Evolutionary conservation across 1,140 invertebrate genomes (phyloP).

Genomic region (Anoplolepis gracilipes): DNA sequence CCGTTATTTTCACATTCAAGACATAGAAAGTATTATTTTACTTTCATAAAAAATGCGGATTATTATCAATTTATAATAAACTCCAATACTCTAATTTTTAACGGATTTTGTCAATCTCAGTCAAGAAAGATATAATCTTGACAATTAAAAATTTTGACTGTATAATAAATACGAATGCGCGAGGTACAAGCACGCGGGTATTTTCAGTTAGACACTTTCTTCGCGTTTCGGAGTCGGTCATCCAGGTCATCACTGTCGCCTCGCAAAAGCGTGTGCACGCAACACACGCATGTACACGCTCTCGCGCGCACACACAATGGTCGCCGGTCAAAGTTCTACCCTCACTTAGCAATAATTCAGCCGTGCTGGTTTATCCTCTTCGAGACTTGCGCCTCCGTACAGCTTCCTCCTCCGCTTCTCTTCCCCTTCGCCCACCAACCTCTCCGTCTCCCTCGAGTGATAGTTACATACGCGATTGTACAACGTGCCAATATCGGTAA

Average conservation of each 20-base stretch:
- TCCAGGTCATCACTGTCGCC: conserved; percentile 57
- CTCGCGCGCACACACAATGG: conserved; percentile 50
- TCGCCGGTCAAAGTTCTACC: conserved; percentile 79
- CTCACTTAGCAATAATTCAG: conserved; percentile 84
- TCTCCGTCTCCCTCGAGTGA: conserved; percentile 70
- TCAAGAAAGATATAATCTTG: background rate
- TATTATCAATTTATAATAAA: background rate
- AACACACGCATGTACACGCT: conserved; percentile 4
- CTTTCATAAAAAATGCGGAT: background rate
- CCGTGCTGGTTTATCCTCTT: conserved; percentile 76
- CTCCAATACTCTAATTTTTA: background rate
- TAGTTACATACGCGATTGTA: conserved; percentile 75
- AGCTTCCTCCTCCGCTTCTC: conserved; percentile 71
- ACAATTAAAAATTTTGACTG: background rate
- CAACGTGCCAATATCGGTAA: conserved; percentile 78
- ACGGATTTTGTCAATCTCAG: background rate
- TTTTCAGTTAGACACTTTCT: conserved; percentile 55
- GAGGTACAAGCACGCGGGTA: background rate
- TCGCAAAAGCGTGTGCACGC: conserved; percentile 45
- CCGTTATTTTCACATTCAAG: background rate
- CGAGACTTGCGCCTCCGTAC: conserved; percentile 73
- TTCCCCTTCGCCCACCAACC: conserved; percentile 36
- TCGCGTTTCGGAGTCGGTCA: conserved; percentile 48
- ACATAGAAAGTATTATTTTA: background rate
- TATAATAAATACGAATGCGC: background rate